Evolutionary conservation across 2,888 invertebrate species (phyloP).

Genomic region (Iselma pallidipennis): DNA sequence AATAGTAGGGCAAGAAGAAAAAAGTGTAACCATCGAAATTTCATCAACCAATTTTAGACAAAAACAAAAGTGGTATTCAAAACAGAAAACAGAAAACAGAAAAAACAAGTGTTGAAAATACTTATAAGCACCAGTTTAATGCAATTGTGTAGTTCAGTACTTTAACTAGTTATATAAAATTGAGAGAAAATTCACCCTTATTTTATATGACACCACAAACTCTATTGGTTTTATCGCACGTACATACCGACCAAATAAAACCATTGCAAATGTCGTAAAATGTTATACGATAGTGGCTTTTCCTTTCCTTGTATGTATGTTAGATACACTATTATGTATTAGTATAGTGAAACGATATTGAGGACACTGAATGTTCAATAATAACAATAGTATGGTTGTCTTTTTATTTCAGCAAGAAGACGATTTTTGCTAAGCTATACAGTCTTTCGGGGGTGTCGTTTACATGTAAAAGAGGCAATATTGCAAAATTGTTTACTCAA

Average conservation of each 20-base stretch:
- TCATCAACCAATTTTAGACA: not conserved
- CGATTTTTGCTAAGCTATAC: not conserved
- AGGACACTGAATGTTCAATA: not conserved
- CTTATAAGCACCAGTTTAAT: too few species aligned
- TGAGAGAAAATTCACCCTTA: not conserved
- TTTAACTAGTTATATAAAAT: not conserved
- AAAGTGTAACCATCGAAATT: not conserved
- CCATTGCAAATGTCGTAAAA: not conserved
- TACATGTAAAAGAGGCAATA: not conserved
- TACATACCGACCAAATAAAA: not conserved
- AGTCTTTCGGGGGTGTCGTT: not conserved
- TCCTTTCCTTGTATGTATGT: not conserved
- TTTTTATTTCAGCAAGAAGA: not conserved
- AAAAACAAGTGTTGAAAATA: not conserved
- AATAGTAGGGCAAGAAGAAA: too few species aligned
- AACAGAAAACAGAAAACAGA: not conserved
- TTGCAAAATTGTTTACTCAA: not conserved
- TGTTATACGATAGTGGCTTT: not conserved
- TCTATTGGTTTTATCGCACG: not conserved
- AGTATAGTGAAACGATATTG: not conserved
- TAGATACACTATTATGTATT: too few species aligned
- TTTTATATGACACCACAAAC: not conserved
- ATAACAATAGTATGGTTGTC: not conserved
- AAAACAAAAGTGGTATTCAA: not conserved
- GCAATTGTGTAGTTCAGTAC: too few species aligned